These are phyloP conservation scores for Subanguina moxae DNA, from an alignment of 1,140 invertebrate genomes.

Conservation along the genomic window DNA sequence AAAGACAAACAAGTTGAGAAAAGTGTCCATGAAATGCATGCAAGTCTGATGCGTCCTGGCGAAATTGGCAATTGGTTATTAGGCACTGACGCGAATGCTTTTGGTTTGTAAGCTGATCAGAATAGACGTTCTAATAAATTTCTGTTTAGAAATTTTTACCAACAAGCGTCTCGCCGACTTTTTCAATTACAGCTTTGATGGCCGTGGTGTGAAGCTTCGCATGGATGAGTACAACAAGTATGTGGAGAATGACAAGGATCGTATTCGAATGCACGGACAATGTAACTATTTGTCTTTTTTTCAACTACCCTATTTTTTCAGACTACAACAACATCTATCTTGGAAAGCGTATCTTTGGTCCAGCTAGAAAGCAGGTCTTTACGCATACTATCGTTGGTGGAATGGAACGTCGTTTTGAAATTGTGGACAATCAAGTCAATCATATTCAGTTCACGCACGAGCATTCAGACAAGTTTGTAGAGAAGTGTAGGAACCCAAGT, in stretches of 20 bases:
- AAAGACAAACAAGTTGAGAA: constrained; percentile 2
- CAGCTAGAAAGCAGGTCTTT: constrained; percentile 52
- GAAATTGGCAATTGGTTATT: constrained; percentile 30
- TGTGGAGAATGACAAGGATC: constrained; percentile 43
- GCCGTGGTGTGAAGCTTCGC: constrained; percentile 30
- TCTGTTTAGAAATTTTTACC: constrained; percentile 23
- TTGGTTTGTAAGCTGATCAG: constrained; percentile 15
- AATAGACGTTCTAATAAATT: constrained; percentile 2
- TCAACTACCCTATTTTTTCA: constrained; percentile 17
- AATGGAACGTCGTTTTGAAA: constrained; percentile 55
- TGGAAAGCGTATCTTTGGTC: constrained; percentile 55
- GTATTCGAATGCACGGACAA: constrained; percentile 49
- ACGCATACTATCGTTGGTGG: constrained; percentile 49
- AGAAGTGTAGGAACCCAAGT: constrained; percentile 54
- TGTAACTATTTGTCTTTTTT: constrained; percentile 26
- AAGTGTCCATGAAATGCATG: constrained; percentile 14
- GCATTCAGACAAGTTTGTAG: constrained; percentile 42
- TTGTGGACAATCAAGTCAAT: constrained; percentile 58
- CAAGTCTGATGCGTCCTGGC: constrained; percentile 9
- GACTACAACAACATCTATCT: constrained; percentile 58
- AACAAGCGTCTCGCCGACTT: constrained; percentile 30
- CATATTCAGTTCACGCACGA: constrained; percentile 52
- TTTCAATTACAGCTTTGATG: constrained; percentile 42
- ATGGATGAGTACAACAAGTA: constrained; percentile 41
- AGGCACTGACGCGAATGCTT: constrained; percentile 5